phyloP scores from a whole-genome alignment of 2,888 invertebrate species.

The Oasisia sp. region DNA sequence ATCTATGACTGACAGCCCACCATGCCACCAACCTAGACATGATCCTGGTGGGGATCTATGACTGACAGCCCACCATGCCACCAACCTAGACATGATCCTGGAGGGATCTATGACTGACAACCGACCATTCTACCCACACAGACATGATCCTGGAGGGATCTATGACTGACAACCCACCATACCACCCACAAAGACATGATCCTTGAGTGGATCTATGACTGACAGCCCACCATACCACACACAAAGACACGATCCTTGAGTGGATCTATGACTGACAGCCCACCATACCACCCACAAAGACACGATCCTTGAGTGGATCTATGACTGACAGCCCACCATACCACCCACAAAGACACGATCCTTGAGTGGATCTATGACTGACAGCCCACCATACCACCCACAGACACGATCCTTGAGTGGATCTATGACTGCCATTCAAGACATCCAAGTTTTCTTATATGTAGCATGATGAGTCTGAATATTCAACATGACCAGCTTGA shows the following conservation, averaged over 20 bases:
- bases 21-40: constrained; percentile 22
- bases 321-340: not conserved
- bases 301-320: not conserved
- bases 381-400: not conserved
- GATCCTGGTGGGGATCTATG: not conserved
- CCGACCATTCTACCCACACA: not conserved
- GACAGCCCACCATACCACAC: not conserved
- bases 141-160: no score
- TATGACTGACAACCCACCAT: not conserved
- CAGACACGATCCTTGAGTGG: not conserved
- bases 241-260: no score
- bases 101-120: not conserved
- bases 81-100: not conserved
- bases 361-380: not conserved
- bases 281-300: constrained; percentile 21
- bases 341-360: not conserved
- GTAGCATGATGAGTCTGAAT: not conserved
- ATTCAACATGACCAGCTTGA: not conserved
- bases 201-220: no score
- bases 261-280: no score
- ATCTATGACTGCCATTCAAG: not conserved
- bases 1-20: not conserved
- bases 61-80: not conserved
- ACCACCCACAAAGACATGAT: constrained; percentile 8
- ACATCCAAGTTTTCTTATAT: not conserved